phyloP scores from a whole-genome alignment of 2,113 vertebrate genomes.

The Sialia sialis region DNA sequence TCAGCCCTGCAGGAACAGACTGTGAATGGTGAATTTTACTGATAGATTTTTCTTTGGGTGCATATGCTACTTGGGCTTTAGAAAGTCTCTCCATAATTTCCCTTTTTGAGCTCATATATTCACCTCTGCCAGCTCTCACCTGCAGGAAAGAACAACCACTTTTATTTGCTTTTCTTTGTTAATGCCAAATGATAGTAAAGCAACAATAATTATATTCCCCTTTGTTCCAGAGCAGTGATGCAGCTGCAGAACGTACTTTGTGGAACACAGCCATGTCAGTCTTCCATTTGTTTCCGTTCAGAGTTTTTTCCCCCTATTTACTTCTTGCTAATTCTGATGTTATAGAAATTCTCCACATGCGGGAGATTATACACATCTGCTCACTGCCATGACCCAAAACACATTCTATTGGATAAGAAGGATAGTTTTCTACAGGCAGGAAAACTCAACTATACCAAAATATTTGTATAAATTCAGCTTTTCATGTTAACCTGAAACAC shows the following conservation, averaged over 20 bases:
- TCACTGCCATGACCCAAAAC: neutral
- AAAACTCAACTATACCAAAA: neutral
- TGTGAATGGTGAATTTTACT: neutral
- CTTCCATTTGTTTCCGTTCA: conserved; percentile 46
- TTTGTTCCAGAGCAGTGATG: conserved; percentile 44
- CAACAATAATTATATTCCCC: conserved; percentile 28
- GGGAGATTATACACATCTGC: conserved; percentile 49
- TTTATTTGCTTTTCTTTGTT: neutral
- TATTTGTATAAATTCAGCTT: conserved; percentile 12
- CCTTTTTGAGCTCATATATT: neutral
- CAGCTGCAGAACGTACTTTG: conserved; percentile 32
- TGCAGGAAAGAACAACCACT: neutral
- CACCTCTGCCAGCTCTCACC: neutral
- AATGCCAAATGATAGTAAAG: conserved; percentile 39
- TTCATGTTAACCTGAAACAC: neutral
- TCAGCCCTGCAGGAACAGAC: neutral
- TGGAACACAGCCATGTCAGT: conserved; percentile 1
- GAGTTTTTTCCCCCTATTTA: neutral
- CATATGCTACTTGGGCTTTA: neutral
- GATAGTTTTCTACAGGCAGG: conserved; percentile 3
- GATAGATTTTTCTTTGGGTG: neutral
- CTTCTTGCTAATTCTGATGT: conserved; percentile 51
- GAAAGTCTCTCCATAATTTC: neutral
- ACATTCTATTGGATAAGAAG: neutral
- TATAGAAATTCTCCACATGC: conserved; percentile 49